These are phyloP conservation scores for Pseudorasbora parva DNA, from an alignment of 2,113 vertebrate species.

Conservation along the genomic window DNA sequence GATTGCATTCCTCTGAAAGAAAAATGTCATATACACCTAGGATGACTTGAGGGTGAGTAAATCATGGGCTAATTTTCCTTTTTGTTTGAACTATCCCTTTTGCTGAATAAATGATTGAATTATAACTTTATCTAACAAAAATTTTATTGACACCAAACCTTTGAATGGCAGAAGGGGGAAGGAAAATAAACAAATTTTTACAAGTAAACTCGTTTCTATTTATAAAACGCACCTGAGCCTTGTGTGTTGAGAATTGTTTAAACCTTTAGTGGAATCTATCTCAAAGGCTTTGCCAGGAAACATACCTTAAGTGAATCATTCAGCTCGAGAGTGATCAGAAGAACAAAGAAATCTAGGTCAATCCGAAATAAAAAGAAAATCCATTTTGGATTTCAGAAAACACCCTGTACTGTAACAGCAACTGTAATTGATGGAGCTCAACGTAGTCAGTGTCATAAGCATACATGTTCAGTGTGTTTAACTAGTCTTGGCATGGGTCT, in stretches of 20 bases:
- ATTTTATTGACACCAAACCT: neutral
- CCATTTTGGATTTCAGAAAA: conserved; percentile 68
- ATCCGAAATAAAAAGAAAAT: conserved; percentile 69
- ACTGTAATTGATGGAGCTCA: conserved; percentile 68
- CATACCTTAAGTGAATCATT: conserved; percentile 60
- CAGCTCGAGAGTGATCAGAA: conserved; percentile 60
- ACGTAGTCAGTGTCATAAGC: conserved; percentile 33
- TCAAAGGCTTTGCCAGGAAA: conserved; percentile 51
- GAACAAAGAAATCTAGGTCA: conserved; percentile 68
- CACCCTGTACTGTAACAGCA: conserved; percentile 67
- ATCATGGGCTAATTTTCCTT: too few species aligned
- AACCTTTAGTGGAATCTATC: conserved; percentile 56
- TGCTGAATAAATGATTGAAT: neutral
- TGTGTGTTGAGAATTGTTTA: conserved; percentile 28
- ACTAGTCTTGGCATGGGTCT: neutral
- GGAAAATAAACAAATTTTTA: neutral
- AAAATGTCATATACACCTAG: too few species aligned
- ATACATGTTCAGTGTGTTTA: conserved; percentile 8
- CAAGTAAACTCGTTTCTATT: neutral
- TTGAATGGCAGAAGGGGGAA: too few species aligned
- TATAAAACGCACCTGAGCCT: neutral
- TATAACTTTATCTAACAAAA: neutral
- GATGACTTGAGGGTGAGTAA: too few species aligned
- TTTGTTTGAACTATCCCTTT: neutral
- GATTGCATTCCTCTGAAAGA: too few species aligned